Conservation (phyloP, 1,140 invertebrate genomes). For the Leptinotarsa undecemlineata region DNA sequence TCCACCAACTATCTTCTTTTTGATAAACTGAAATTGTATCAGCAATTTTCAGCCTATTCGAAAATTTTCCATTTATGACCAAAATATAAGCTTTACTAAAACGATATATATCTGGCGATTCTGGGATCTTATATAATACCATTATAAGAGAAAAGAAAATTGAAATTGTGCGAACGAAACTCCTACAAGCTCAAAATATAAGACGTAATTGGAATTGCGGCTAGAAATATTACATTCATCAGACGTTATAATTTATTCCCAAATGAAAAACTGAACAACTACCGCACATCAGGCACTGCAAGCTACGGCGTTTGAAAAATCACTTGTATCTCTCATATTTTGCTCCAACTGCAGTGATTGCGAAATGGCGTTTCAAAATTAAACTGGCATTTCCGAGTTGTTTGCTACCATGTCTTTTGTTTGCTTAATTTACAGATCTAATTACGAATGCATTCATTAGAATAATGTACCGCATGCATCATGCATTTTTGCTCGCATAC, state of each 20-base stretch:
- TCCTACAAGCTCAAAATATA: no score
- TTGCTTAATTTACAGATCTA: slow-evolving; percentile 3
- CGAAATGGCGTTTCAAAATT: slow-evolving; percentile 3
- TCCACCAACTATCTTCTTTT: no score
- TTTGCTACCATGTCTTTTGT: slow-evolving; percentile 3
- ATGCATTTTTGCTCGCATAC: not conserved
- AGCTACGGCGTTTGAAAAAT: not conserved
- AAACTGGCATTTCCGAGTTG: slow-evolving; percentile 5
- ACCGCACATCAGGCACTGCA: not conserved
- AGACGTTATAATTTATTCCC: not conserved
- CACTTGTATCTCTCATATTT: no score
- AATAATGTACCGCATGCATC: not conserved
- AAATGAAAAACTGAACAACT: not conserved
- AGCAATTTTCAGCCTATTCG: no score
- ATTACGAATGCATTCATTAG: slow-evolving; percentile 4
- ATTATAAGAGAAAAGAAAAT: no score
- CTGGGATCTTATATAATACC: no score
- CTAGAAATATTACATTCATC: not conserved
- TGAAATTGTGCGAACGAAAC: no score
- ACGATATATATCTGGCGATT: no score
- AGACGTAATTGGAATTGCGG: not conserved
- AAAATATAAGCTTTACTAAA: no score
- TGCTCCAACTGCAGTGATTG: no score
- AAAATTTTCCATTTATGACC: no score
- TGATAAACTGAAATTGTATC: no score